Evolutionary conservation across 2,113 vertebrate species (phyloP), one percentile per base, ranked within the genome.

Genomic region (Ochotona princeps): DNA sequence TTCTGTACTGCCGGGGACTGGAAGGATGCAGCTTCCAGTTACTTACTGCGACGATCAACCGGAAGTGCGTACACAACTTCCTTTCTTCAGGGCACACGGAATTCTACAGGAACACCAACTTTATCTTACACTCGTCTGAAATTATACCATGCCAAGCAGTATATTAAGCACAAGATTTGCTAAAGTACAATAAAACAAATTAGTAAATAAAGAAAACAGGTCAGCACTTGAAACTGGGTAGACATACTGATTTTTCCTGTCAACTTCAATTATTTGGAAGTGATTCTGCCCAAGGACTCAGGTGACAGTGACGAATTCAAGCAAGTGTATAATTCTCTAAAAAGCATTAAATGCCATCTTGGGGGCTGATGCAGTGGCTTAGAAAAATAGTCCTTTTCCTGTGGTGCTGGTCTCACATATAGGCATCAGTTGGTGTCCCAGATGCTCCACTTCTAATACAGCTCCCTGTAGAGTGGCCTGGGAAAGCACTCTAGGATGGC

Each of bases 61-160:
- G 18, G 28, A 86, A 51, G 18, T 72, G 10, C 78, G 78, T 80
- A 87, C 32, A 67, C 28, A 44, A 87, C 32, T 83, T 74, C 2
- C n/a, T 93, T 87, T 83, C 51, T 70, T 79, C 23, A 18, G 28
- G 35, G 13, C n/a, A 60, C 1, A 49, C 28, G 49, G 30, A 87
- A 80, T 76, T 70, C 15, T 63, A 69, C 25, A 18, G 67, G 57
- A 70, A 89, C 11, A 65, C 7, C 85, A 11, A 80, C 87, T 76
- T 80, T 84, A 74, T 60, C 28, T 75, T 83, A 90, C 66, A 87
- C 87, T 87, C n/a, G 63, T 84, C 51, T 74, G 32, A 85, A 74
- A 60, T 69, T 66, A 81, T 94, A 66, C 14, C 60, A 2, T 63
- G 17, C 80, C 83, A 57, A 74, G 26, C 8, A 87, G 92, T 61